Evolutionary conservation across 2,797 vertebrate species (phyloP).

Genomic region (Aythya fuligula): DNA sequence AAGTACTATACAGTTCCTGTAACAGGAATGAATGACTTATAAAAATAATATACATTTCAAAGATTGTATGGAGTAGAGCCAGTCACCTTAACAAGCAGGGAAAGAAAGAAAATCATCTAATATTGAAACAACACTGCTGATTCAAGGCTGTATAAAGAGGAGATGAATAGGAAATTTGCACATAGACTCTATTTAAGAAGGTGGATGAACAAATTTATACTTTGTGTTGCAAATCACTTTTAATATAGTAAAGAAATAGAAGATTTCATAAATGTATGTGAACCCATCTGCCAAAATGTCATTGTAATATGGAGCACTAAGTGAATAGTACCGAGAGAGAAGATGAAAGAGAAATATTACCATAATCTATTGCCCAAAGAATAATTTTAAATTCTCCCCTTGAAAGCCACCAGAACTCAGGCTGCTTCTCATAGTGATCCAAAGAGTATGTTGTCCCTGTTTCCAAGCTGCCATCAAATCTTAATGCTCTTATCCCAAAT

Average conservation of each 20-base stretch:
- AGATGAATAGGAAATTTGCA: constrained; percentile 39
- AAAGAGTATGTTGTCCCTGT: background rate
- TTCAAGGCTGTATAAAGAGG: constrained; percentile 9
- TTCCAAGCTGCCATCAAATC: background rate
- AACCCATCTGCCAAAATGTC: constrained; percentile 14
- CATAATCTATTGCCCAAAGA: constrained; percentile 5
- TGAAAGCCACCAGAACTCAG: background rate
- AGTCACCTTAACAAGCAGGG: background rate
- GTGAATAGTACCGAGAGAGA: background rate
- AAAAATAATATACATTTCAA: constrained; percentile 35
- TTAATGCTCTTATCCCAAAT: background rate
- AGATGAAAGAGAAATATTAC: constrained; percentile 34
- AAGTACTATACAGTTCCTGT: background rate
- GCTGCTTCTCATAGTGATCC: background rate
- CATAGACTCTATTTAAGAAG: background rate
- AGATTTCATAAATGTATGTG: background rate
- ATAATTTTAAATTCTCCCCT: background rate
- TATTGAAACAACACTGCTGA: constrained; percentile 4
- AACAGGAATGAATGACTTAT: background rate
- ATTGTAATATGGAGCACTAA: background rate
- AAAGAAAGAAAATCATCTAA: constrained; percentile 15
- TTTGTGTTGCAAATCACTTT: constrained; percentile 39
- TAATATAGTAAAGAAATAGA: constrained; percentile 20
- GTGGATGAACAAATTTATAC: constrained; percentile 12
- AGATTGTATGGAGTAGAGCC: background rate